A percentile compares a stretch with the other conserved stretches of the same genome.
Conservation (phyloP, 2,888 invertebrate species). For the Cryptocephalus primarius region DNA sequence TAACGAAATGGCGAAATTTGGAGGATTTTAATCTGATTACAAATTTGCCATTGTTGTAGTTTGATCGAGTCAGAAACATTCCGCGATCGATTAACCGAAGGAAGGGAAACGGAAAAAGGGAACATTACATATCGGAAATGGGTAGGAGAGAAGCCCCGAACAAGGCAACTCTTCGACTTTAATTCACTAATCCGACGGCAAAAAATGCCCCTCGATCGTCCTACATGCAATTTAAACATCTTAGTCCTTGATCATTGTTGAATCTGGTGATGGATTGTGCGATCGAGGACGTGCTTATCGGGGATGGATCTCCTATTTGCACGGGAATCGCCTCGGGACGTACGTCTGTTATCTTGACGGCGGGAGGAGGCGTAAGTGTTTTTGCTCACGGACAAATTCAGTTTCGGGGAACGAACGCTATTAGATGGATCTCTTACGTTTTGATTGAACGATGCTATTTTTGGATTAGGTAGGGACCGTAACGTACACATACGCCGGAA, state of each 20-base stretch:
- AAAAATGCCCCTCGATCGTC: conserved; percentile 22
- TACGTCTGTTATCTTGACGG: conserved; percentile 23
- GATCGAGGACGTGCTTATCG: conserved; percentile 29
- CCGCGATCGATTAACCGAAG: too few species aligned
- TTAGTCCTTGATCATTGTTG: conserved; percentile 27
- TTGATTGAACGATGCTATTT: conserved; percentile 18
- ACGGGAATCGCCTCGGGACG: conserved; percentile 19
- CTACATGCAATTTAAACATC: conserved; percentile 30
- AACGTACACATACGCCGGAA: too few species aligned
- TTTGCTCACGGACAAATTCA: conserved; percentile 26
- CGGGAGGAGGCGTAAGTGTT: conserved; percentile 22
- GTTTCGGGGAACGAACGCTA: conserved; percentile 22
- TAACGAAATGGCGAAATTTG: too few species aligned
- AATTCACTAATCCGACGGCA: conserved; percentile 26
- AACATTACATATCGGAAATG: background rate
- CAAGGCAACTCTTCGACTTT: conserved; percentile 10
- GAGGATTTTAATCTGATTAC: background rate
- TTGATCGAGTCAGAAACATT: too few species aligned
- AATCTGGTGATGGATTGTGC: conserved; percentile 27
- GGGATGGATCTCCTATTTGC: conserved; percentile 13
- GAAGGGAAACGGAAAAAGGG: too few species aligned
- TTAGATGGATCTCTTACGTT: conserved; percentile 19
- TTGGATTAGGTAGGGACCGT: conserved; percentile 1
- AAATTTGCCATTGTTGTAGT: too few species aligned
- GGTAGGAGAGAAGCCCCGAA: background rate